Evolutionary conservation across 2,888 invertebrate species (phyloP).

Genomic region (Mechanitis mazaeus): DNA sequence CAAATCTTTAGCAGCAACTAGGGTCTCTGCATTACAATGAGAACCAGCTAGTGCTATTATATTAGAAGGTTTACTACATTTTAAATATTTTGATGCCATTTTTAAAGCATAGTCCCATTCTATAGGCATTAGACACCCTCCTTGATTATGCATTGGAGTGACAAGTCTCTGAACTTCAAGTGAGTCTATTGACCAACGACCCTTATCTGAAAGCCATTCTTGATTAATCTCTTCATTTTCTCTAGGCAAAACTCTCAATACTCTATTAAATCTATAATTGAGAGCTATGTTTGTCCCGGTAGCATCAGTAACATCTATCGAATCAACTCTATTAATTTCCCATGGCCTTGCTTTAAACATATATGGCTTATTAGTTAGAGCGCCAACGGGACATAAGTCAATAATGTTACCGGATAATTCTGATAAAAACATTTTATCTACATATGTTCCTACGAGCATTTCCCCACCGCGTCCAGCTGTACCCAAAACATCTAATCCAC

Average conservation of each 20-base stretch:
- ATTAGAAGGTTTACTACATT: constrained; percentile 76
- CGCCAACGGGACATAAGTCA: constrained; percentile 99
- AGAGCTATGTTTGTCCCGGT: constrained; percentile 63
- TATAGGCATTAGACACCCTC: constrained; percentile 83
- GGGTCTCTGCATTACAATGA: constrained; percentile 58
- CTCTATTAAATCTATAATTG: constrained; percentile 54
- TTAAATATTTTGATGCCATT: constrained; percentile 79
- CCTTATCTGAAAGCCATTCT: constrained; percentile 99
- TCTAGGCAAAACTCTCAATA: constrained; percentile 58
- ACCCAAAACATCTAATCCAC: constrained; percentile 96
- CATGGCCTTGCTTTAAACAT: constrained; percentile 97
- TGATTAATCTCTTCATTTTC: constrained; percentile 83
- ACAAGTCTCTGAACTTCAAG: constrained; percentile 95
- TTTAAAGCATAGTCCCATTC: constrained; percentile 96
- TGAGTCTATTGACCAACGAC: constrained; percentile 97
- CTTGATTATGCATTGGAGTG: constrained; percentile 90
- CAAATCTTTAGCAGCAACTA: constrained; percentile 62
- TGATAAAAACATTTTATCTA: constrained; percentile 96
- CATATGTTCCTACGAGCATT: constrained; percentile 99
- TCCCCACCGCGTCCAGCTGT: constrained; percentile 94
- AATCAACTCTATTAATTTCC: constrained; percentile 88
- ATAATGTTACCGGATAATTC: constrained; percentile 99
- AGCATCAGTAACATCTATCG: constrained; percentile 67
- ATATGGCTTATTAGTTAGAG: constrained; percentile 97
- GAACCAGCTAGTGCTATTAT: constrained; percentile 61